Conservation (phyloP, 2,113 vertebrate genomes). For the Phrynosoma blainvillii region DNA sequence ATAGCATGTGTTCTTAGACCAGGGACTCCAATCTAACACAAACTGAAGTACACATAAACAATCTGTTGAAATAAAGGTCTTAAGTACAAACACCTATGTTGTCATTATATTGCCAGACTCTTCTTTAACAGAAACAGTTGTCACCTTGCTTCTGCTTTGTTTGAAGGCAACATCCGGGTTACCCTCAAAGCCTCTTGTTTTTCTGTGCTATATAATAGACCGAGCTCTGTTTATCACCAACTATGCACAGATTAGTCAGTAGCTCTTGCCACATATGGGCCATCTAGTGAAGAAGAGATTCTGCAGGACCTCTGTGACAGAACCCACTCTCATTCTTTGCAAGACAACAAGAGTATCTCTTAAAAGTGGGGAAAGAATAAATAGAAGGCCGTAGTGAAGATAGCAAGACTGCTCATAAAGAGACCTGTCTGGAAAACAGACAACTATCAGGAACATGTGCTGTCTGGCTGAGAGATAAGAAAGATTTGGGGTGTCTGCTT, state of each 20-base stretch:
- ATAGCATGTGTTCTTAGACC: not conserved
- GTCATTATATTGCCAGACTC: not conserved
- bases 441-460: slow-evolving; percentile 65
- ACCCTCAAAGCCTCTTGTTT: not conserved
- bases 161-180: not conserved
- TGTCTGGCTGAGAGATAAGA: slow-evolving; percentile 69
- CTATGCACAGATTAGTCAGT: not conserved
- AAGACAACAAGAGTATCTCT: not conserved
- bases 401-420: slow-evolving; percentile 2
- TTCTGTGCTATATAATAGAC: not conserved
- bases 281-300: not conserved
- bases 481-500: slow-evolving; percentile 55
- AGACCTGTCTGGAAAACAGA: slow-evolving; percentile 54
- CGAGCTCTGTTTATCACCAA: not conserved
- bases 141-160: not conserved
- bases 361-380: slow-evolving; percentile 48
- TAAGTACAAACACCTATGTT: not conserved
- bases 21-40: not conserved
- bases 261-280: not conserved
- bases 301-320: not conserved
- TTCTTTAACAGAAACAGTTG: not conserved
- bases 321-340: slow-evolving; percentile 28
- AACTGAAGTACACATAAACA: not conserved
- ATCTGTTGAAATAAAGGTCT: not conserved
- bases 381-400: slow-evolving; percentile 40